Evolutionary conservation across 2,113 vertebrate species (phyloP), one percentile per base, ranked within the genome.

Genomic region (Siniperca chuatsi): DNA sequence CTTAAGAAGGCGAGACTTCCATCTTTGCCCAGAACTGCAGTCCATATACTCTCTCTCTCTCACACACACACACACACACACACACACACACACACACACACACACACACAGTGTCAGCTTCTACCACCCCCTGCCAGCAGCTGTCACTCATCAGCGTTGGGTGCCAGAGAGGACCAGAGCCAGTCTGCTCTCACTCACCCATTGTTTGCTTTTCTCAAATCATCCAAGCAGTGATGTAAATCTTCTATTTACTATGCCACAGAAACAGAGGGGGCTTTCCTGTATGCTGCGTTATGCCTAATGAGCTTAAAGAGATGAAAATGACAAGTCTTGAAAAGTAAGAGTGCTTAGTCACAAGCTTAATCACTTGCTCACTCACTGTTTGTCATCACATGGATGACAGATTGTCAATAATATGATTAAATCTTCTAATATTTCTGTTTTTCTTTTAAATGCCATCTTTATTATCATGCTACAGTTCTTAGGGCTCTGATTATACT

Each of bases 131-230:
- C 79, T 80, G 79, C 89, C 89, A 92, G 86, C 80, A 87, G 81
- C 84, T 84, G 91, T 89, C 90, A 89, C 74, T 90, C 85, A 86
- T 82, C 87, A 76, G 81, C 35, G 15, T 70, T 40, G 66, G 64
- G 76, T 88, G 84, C 75, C 79, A 84, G 72, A 82, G 81, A 85
- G 79, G 50, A 83, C 75, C 73, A 85, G 79, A 83, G 65, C 64
- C 75, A 35, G 50, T 69, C 67, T 74, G 85, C 82, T 68, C 60
- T 79, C 65, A 23, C 70, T 67, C 71, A 20, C 8, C 40, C 77
- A 62, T 86, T 85, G 87, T 87, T 89, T 69, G 18, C 50, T 57
- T 33, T 76, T 20, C 25, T 81, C 58, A 64, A 62, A 70, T 82
- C 35, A 11, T 50, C 67, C 46, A 16, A 70, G 76, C 71, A 48